Percentiles rank a stretch among this genome's conserved stretches.
Conservation (phyloP, 2,797 vertebrate genomes). For the Monodelphis domestica region DNA sequence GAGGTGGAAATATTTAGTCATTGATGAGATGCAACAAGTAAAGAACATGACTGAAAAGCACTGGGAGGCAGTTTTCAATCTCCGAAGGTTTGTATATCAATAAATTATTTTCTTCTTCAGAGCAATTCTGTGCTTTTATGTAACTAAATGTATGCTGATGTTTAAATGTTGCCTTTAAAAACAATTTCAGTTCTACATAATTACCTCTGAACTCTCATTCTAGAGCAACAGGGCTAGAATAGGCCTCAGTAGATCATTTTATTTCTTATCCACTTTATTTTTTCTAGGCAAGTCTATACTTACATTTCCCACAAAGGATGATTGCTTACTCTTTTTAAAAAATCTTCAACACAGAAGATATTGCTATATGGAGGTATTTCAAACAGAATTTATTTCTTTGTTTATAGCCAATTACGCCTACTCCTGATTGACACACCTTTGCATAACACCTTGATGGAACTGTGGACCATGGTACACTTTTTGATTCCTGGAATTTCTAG, state of each 20-base stretch:
- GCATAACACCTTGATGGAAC: conserved; percentile 91
- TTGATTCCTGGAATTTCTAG: conserved; percentile 92
- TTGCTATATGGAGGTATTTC: rapidly evolving
- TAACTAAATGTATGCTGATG: not conserved
- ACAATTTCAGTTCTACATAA: not conserved
- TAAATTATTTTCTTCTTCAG: not conserved
- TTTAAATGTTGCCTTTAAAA: not conserved
- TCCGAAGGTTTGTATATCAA: conserved; percentile 87
- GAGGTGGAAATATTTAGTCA: conserved; percentile 90
- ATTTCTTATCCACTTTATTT: not conserved
- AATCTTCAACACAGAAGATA: rapidly evolving
- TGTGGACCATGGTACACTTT: conserved; percentile 95
- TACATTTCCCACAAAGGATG: not conserved
- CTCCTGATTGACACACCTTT: conserved; percentile 91
- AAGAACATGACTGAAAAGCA: conserved; percentile 91
- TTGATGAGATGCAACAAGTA: conserved; percentile 92
- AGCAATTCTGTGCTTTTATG: not conserved
- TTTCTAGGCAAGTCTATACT: not conserved
- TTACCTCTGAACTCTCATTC: not conserved
- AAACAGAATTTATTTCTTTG: not conserved
- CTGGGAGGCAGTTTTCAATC: conserved; percentile 91
- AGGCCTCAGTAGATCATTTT: not conserved
- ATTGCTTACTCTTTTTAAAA: not conserved
- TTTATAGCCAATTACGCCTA: conserved; percentile 89
- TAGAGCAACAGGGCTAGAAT: not conserved